Evolutionary conservation across 2,113 vertebrate species (phyloP).

Genomic region (Paramormyrops kingsleyae): DNA sequence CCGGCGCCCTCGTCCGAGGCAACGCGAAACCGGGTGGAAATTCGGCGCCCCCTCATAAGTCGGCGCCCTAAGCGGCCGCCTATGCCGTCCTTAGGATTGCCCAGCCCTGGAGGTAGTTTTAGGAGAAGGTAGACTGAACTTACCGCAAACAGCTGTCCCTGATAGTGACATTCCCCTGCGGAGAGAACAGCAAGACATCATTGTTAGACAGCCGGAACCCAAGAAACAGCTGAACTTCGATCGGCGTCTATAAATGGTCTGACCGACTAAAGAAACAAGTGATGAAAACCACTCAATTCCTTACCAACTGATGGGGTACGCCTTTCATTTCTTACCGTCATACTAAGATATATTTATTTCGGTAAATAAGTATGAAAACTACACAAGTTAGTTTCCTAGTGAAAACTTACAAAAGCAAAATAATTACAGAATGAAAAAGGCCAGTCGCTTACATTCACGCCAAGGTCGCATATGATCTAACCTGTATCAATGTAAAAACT

Average conservation of each 20-base stretch:
- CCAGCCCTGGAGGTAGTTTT: neutral
- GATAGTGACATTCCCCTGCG: slow-evolving; percentile 77
- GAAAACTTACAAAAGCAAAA: neutral
- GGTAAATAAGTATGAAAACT: neutral
- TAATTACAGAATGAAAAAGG: neutral
- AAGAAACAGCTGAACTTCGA: neutral
- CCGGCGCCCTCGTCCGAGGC: too few relatives aligned
- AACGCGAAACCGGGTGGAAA: too few relatives aligned
- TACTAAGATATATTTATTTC: neutral
- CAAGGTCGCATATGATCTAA: neutral
- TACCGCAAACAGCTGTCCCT: slow-evolving; percentile 74
- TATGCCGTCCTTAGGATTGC: neutral
- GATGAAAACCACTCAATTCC: neutral
- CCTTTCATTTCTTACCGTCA: neutral
- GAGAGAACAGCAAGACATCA: slow-evolving; percentile 12
- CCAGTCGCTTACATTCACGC: neutral
- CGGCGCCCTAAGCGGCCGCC: too few relatives aligned
- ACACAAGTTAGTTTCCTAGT: neutral
- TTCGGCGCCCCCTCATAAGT: too few relatives aligned
- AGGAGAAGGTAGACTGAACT: slow-evolving; percentile 41
- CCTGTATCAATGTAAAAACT: neutral
- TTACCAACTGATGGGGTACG: neutral
- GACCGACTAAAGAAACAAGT: neutral
- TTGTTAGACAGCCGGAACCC: neutral
- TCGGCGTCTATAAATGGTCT: neutral